Percentiles rank a stretch among this genome's conserved stretches.
Conservation (phyloP, 1,140 invertebrate genomes). For the Philopotamus ludificatus region DNA sequence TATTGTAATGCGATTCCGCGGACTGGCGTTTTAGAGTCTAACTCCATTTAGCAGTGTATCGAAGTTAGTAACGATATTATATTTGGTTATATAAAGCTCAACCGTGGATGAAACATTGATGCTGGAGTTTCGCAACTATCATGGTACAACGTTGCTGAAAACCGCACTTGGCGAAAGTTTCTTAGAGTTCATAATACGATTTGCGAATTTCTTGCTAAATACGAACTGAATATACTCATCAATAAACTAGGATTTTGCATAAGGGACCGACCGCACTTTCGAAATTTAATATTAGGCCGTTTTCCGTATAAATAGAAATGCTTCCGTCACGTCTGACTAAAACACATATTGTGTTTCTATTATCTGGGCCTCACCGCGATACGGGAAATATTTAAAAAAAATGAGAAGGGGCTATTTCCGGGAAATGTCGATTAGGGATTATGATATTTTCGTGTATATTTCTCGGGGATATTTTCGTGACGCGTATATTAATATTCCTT, state of each 20-base stretch:
- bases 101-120: not conserved
- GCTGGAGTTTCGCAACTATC: not conserved
- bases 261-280: not conserved
- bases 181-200: not conserved
- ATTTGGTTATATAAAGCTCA: not conserved
- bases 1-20: no score
- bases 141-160: not conserved
- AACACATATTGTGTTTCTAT: not conserved
- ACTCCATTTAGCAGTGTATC: not conserved
- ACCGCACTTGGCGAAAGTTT: not conserved
- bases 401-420: not conserved
- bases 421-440: not conserved
- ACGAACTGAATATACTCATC: no score
- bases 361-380: not conserved
- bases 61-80: not conserved
- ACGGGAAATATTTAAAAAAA: not conserved
- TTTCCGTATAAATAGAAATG: not conserved
- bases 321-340: not conserved
- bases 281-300: no score
- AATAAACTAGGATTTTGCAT: not conserved
- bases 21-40: no score
- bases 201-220: not conserved
- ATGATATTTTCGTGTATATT: conserved; percentile 3
- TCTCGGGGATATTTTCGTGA: conserved; percentile 4
- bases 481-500: conserved; percentile 20